A percentile compares a stretch with the other conserved stretches of the same genome.
Conservation (phyloP, 2,888 invertebrate genomes). For the Drosophila flavopinicola region DNA sequence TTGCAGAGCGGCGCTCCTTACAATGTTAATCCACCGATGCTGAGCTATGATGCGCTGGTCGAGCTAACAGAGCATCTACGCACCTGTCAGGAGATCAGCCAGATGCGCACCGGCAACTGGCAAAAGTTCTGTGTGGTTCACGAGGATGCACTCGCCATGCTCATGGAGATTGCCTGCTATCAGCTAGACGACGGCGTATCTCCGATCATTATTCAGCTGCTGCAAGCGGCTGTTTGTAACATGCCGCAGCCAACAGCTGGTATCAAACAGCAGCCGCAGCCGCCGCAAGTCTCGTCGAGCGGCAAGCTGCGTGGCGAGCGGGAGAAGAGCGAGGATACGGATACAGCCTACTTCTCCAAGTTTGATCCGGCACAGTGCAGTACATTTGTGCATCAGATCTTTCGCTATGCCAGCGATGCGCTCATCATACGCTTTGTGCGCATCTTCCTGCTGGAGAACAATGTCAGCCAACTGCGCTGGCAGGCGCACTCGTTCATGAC, state of each 20-base stretch:
- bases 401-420: conserved; percentile 86
- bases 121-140: conserved; percentile 93
- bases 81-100: conserved; percentile 96
- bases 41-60: conserved; percentile 96
- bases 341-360: conserved; percentile 86
- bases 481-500: conserved; percentile 95
- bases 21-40: conserved; percentile 84
- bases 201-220: conserved; percentile 94
- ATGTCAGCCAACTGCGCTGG: conserved; percentile 96
- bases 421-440: conserved; percentile 89
- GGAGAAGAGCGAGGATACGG: conserved; percentile 88
- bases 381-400: conserved; percentile 89
- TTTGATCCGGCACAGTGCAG: conserved; percentile 89
- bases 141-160: conserved; percentile 90
- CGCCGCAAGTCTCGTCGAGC: conserved; percentile 24
- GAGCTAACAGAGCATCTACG: conserved; percentile 97
- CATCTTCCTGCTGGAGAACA: conserved; percentile 96
- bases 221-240: conserved; percentile 94
- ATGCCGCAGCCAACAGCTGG: conserved; percentile 59
- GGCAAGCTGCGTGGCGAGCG: conserved; percentile 86
- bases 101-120: conserved; percentile 97
- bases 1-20: conserved; percentile 66
- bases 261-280: conserved; percentile 57
- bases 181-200: conserved; percentile 95
- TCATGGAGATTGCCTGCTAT: conserved; percentile 92